Percentiles rank a stretch among this genome's conserved stretches.
Conservation (phyloP, 1,140 invertebrate genomes). For the Panulirus ornatus region DNA sequence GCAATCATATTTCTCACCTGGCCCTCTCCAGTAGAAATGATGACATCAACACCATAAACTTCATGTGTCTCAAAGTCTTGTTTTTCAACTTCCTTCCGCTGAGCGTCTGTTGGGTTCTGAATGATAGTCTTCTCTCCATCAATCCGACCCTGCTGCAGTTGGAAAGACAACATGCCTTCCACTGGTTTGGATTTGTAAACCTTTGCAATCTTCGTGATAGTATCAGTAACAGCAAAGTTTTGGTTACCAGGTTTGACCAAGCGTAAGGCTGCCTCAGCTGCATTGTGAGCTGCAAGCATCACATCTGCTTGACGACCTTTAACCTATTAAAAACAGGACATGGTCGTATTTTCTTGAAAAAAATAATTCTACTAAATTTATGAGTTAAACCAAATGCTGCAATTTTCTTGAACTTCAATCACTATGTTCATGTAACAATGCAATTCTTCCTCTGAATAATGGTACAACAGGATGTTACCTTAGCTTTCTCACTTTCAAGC, state of each 20-base stretch:
- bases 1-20: constrained; percentile 79
- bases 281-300: constrained; percentile 95
- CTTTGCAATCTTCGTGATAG: constrained; percentile 94
- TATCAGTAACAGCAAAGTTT: constrained; percentile 95
- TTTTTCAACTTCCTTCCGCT: constrained; percentile 98
- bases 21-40: constrained; percentile 96
- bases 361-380: no score
- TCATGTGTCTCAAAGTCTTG: constrained; percentile 97
- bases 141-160: constrained; percentile 94
- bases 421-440: no score
- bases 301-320: constrained; percentile 96
- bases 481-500: no score
- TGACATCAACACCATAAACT: constrained; percentile 98
- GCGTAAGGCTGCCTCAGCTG: constrained; percentile 95
- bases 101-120: constrained; percentile 97
- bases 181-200: constrained; percentile 97
- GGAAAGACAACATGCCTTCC: constrained; percentile 99
- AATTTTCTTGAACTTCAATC: no score
- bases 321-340: constrained; percentile 76
- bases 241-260: constrained; percentile 93
- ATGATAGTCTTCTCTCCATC: constrained; percentile 99
- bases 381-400: no score
- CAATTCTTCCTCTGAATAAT: no score
- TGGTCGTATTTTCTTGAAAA: no score
- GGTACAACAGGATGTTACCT: no score